Percentiles rank a stretch among this genome's conserved stretches.
Evolutionary conservation across 92 coral and sea anemone species (phyloP).

Genomic region (Porites lobata): DNA sequence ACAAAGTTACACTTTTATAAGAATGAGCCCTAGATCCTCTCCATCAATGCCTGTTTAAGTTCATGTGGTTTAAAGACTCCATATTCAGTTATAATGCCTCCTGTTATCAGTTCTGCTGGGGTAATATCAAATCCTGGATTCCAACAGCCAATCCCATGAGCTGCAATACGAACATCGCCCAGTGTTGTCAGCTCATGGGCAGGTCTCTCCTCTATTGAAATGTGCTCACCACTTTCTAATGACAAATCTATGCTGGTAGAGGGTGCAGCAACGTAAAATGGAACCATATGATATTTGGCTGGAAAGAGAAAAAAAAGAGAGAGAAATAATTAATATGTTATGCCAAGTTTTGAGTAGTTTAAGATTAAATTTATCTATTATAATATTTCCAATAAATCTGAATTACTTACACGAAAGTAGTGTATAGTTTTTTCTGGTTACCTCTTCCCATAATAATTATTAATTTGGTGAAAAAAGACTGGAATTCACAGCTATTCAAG

Average conservation of each 20-base stretch:
- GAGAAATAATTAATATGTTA: too few species aligned
- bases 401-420: too few species aligned
- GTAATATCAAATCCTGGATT: conserved; percentile 99
- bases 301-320: conserved; percentile 6
- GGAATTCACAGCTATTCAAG: too few species aligned
- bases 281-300: conserved; percentile 90
- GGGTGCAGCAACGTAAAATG: conserved; percentile 96
- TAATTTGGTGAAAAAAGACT: too few species aligned
- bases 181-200: conserved; percentile 79
- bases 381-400: too few species aligned
- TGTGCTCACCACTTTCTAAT: conserved; percentile 76
- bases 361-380: too few species aligned
- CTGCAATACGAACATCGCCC: conserved; percentile 82
- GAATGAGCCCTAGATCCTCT: neutral
- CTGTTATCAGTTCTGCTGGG: conserved; percentile 91
- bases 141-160: conserved; percentile 91
- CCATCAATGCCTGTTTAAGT: conserved; percentile 45
- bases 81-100: conserved; percentile 91
- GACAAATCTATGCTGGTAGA: conserved; percentile 84
- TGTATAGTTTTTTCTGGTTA: too few species aligned
- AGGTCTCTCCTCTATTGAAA: conserved; percentile 91
- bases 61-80: conserved; percentile 89
- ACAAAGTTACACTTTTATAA: neutral
- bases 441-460: too few species aligned
- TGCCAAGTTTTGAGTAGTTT: too few species aligned